Percentiles rank a stretch among this genome's conserved stretches.
These are phyloP conservation scores for Neogale vison DNA, from an alignment of 2,113 vertebrate species.

Conservation along the genomic window DNA sequence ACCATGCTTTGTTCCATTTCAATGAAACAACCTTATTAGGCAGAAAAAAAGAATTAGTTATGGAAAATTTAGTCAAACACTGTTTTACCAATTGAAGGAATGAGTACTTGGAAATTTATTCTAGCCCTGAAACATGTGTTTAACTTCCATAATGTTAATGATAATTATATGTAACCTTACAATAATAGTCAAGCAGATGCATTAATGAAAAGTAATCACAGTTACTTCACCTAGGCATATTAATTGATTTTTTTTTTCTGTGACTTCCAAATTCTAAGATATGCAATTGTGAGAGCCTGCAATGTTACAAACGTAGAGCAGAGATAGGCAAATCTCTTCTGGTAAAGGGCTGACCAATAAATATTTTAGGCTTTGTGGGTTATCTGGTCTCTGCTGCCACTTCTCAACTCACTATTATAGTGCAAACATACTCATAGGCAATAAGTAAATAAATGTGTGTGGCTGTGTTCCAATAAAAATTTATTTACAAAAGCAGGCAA, in stretches of 20 bases:
- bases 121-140: slow-evolving; percentile 23
- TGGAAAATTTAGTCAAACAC: slow-evolving; percentile 20
- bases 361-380: background rate
- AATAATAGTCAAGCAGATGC: slow-evolving; percentile 4
- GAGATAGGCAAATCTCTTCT: background rate
- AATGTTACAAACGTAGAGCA: background rate
- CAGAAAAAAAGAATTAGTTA: slow-evolving; percentile 41
- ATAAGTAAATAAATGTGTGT: background rate
- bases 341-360: background rate
- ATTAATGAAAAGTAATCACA: slow-evolving; percentile 36
- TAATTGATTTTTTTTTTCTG: background rate
- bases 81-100: slow-evolving; percentile 43
- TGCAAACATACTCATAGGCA: background rate
- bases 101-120: slow-evolving; percentile 20
- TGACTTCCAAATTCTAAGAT: background rate
- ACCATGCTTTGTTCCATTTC: slow-evolving; percentile 35
- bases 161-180: slow-evolving; percentile 45
- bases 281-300: background rate
- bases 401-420: background rate
- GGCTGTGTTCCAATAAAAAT: background rate
- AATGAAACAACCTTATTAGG: slow-evolving; percentile 38
- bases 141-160: slow-evolving; percentile 25
- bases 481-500: background rate
- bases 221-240: background rate
- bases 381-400: background rate